Evolutionary conservation across 2,113 vertebrate species (phyloP), one percentile per base, ranked within the genome.

Genomic region (Seriola dumerili): DNA sequence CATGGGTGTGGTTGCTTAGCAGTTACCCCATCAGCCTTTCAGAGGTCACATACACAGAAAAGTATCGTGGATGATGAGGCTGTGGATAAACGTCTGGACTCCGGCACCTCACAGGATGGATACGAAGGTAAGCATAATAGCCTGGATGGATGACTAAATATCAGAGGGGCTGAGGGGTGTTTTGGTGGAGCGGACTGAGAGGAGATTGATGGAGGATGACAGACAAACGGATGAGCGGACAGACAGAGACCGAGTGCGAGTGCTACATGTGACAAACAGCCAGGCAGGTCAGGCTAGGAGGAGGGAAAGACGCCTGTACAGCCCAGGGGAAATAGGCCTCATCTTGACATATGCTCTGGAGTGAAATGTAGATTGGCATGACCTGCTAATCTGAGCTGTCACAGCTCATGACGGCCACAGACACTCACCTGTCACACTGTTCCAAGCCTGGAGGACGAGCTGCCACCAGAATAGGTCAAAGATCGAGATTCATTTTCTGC

Each of bases 361-460:
- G 85, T 91, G 85, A 93, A 90, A 94, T 91, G 85, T 90, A 92
- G 92, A 93, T 89, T 91, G 94, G 89, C 92, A 89, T 62, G 80
- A 94, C 86, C 91, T 82, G 90, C 91, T 94, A 93, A 94, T 94
- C 89, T 92, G 89, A 91, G 88, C 93, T 93, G 93, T 92, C 92
- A 90, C 80, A 79, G 89, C 91, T 90, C 82, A 90, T 91, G 90
- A 90, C 32, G 81, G 59, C 82, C 76, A 67, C 44, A 34, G 82
- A 93, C 77, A 76, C 83, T 92, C 89, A 92, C 94, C 91, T 93
- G 92, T 91, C 90, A 93, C 72, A 0, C 81, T 29, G 75, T 14
- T 78, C 76, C 69, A 48, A 70, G 82, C 87, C 93, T 17, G 10
- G 79, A 91, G 89, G 91, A 89, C 76, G 76, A 87, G 89, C 86